Conservation (phyloP, 2,797 vertebrate species). For the Hypotaenidia okinawae region DNA sequence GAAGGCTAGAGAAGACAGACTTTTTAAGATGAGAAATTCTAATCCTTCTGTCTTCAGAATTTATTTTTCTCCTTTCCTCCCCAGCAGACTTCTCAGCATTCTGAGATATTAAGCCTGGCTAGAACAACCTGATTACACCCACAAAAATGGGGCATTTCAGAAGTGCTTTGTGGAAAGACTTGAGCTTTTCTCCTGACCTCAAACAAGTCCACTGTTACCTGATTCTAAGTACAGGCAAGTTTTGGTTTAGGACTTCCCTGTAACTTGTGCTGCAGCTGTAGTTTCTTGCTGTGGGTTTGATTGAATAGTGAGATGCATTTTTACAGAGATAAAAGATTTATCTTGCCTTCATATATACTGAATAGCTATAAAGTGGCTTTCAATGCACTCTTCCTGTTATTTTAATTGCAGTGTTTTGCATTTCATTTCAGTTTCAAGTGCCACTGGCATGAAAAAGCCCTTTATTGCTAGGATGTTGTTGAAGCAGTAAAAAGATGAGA, state of each 20-base stretch:
- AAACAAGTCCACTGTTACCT: neutral
- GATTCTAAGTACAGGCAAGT: neutral
- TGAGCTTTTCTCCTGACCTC: neutral
- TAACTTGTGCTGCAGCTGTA: neutral
- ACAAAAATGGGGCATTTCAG: neutral
- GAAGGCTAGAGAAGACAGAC: neutral
- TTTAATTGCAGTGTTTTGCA: conserved; percentile 31
- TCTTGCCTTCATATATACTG: neutral
- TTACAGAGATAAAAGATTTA: neutral
- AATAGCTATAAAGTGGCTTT: neutral
- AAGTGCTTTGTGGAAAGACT: neutral
- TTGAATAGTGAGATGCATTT: neutral
- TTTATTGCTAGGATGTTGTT: neutral
- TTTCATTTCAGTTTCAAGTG: conserved; percentile 19
- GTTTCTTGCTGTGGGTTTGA: neutral
- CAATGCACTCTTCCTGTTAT: neutral
- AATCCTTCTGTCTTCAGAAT: neutral
- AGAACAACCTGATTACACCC: neutral
- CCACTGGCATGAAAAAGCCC: neutral
- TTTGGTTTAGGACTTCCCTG: neutral
- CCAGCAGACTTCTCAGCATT: neutral
- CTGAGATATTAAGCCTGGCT: neutral
- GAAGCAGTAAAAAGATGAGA: conserved; percentile 7
- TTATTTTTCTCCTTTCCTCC: neutral
- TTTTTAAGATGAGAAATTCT: neutral